Evolutionary conservation across 2,797 vertebrate species (phyloP).

Genomic region (Lutjanus argentimaculatus): DNA sequence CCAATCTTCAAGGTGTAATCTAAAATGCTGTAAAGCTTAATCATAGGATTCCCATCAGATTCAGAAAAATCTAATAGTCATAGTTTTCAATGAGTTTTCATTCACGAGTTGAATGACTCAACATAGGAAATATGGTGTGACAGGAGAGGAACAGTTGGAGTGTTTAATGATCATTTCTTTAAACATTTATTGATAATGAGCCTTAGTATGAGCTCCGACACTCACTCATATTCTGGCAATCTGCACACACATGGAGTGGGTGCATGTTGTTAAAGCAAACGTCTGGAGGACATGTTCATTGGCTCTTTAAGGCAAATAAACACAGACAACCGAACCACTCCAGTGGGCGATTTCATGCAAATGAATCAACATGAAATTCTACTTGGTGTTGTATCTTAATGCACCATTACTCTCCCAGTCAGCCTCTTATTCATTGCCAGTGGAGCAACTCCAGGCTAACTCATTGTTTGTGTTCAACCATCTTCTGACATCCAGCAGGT

Average conservation of each 20-base stretch:
- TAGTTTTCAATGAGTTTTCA: too few relatives aligned
- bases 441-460: conserved; percentile 35
- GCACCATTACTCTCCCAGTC: conserved; percentile 41
- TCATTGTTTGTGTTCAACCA: conserved; percentile 43
- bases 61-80: not conserved
- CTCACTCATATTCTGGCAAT: not conserved
- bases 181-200: conserved; percentile 13
- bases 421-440: conserved; percentile 35
- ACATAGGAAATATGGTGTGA: conserved; percentile 9
- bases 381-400: conserved; percentile 29
- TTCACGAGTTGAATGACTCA: not conserved
- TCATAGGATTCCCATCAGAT: conserved; percentile 1
- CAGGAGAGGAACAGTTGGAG: conserved; percentile 4
- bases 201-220: not conserved
- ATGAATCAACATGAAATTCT: conserved; percentile 44
- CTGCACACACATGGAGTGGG: conserved; percentile 31
- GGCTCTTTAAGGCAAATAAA: conserved; percentile 43
- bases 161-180: conserved; percentile 8
- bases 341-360: conserved; percentile 41
- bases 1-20: too few relatives aligned
- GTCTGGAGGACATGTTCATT: conserved; percentile 35
- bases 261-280: conserved; percentile 32
- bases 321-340: conserved; percentile 31
- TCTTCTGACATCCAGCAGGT: conserved; percentile 54
- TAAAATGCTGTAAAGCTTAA: not conserved